Evolutionary conservation across 2,113 vertebrate genomes (phyloP).

Genomic region (Phocoena phocoena): DNA sequence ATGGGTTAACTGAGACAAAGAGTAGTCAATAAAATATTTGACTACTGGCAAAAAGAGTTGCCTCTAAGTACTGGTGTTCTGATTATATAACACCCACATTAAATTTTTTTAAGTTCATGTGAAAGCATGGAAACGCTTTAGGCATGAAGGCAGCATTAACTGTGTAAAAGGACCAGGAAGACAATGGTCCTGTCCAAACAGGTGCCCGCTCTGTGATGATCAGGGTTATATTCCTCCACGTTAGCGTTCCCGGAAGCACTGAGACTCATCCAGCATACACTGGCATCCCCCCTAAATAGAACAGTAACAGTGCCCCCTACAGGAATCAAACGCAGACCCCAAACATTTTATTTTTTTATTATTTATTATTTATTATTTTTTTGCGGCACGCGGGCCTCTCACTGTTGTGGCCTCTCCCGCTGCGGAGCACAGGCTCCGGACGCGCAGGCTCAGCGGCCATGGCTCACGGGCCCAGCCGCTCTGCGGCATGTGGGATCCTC

Average conservation of each 20-base stretch:
- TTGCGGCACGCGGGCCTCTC: no score
- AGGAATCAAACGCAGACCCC: neutral
- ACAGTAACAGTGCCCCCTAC: neutral
- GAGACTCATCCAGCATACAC: neutral
- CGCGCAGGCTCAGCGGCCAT: no score
- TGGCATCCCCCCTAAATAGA: neutral
- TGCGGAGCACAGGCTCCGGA: no score
- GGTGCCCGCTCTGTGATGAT: neutral
- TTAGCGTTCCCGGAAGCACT: neutral
- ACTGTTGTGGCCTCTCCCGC: rapidly evolving
- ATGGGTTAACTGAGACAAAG: neutral
- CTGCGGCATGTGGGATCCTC: no score
- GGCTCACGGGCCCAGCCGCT: no score
- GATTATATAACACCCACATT: neutral
- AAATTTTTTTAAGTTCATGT: neutral
- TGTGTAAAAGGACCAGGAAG: neutral
- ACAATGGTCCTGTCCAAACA: neutral
- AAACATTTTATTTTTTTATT: neutral
- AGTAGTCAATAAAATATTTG: neutral
- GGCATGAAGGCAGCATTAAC: neutral
- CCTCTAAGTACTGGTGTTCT: neutral
- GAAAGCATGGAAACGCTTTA: neutral
- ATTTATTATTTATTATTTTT: no score
- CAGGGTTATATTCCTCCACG: neutral
- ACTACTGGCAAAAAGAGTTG: neutral